Percentiles rank a stretch among this genome's conserved stretches.
Evolutionary conservation across 1,140 invertebrate species (phyloP).

Genomic region (Venturia canescens): DNA sequence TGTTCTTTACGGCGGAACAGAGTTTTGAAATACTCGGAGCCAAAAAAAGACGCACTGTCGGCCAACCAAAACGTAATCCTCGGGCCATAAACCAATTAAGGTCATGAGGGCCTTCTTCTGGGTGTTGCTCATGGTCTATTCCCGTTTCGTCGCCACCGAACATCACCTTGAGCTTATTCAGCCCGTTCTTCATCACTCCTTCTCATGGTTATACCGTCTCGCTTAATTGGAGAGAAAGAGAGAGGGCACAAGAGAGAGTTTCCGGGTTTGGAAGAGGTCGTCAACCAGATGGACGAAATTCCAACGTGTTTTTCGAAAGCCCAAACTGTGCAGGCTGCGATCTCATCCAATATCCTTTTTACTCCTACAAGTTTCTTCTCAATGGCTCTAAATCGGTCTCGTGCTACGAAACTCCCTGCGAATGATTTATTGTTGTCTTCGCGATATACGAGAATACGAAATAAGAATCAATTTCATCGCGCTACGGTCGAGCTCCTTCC

Average conservation of each 20-base stretch:
- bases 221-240: background rate
- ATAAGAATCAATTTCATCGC: background rate
- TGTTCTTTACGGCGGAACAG: too few species aligned
- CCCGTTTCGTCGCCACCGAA: background rate
- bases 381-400: background rate
- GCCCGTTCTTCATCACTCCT: background rate
- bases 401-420: background rate
- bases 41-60: constrained; percentile 52
- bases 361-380: background rate
- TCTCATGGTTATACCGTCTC: constrained; percentile 1
- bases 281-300: constrained; percentile 26
- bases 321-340: background rate
- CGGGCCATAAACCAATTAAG: constrained; percentile 70
- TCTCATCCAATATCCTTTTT: constrained; percentile 13
- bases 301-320: background rate
- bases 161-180: constrained; percentile 27
- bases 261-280: constrained; percentile 33
- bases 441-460: background rate
- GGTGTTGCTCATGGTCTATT: constrained; percentile 16
- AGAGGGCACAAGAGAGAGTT: constrained; percentile 5
- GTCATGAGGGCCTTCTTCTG: constrained; percentile 49
- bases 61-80: constrained; percentile 58
- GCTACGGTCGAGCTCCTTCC: too few species aligned
- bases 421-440: background rate
- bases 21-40: constrained; percentile 24